Evolutionary conservation across 2,797 vertebrate genomes (phyloP), one percentile per base, ranked within the genome.

Genomic region (Etheostoma perlongum): DNA sequence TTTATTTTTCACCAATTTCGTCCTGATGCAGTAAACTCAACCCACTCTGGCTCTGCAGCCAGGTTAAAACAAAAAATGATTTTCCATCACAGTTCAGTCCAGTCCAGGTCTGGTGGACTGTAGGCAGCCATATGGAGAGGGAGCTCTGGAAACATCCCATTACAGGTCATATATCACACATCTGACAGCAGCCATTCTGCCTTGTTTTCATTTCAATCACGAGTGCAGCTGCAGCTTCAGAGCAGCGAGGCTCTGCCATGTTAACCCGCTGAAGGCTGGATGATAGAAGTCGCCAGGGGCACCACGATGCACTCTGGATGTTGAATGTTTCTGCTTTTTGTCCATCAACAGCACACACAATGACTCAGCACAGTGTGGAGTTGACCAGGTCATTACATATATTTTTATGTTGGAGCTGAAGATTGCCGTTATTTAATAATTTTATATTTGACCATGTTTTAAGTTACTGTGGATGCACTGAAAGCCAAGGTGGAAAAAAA

Each of bases 171-270:
- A 97, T 92, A 97, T 98, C 97, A 97, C 93, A 75, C 76, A 88
- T 70, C 93, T 97, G 97, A 97, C 96, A 96, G 95, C 94, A 93
- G 93, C 89, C 93, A 95, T 96, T 97, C 95, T 94, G 95, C 94
- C 92, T 95, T 97, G 96, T 96, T 97, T 97, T 96, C 94, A 94
- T 97, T 97, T 96, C 95, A 96, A 96, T 96, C 96, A 95, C 94
- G 94, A 96, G 95, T 93, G 95, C 96, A 97, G 96, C 96, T 96
- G 96, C 93, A 51, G 93, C 36, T 86, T 86, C 84, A 93, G 95
- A 95, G 91, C 94, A 89, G 76, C n/a, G 23, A 80, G 91, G 84
- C 94, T 93, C 89, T 85, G 93, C 94, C 93, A 91, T 91, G 93
- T 95, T 96, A 96, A 96, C 95, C 94, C 93, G 2, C 91, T 88